Percentiles rank a stretch among this genome's conserved stretches.
Evolutionary conservation across 2,888 invertebrate genomes (phyloP).

Genomic region (Geotrupes spiniger): DNA sequence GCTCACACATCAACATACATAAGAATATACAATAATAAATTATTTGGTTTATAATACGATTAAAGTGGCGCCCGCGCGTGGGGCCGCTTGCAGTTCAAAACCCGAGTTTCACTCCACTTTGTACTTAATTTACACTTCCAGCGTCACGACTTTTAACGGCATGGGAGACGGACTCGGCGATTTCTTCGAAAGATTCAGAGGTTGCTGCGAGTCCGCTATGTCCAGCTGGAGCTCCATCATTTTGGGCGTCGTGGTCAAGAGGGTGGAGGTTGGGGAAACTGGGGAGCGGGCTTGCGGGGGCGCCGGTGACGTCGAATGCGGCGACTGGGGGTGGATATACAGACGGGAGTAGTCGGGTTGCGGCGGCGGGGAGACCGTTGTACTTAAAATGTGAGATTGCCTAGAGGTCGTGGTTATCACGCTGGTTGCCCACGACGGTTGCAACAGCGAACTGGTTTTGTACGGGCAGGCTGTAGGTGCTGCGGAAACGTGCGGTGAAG

Average conservation of each 20-base stretch:
- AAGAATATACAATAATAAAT: slow-evolving; percentile 47
- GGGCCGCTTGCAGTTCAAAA: slow-evolving; percentile 23
- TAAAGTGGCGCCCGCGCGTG: slow-evolving; percentile 47
- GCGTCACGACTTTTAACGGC: slow-evolving; percentile 51
- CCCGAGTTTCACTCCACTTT: slow-evolving; percentile 26
- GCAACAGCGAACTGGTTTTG: slow-evolving; percentile 40
- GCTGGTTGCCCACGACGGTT: slow-evolving; percentile 55
- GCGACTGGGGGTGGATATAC: slow-evolving; percentile 47
- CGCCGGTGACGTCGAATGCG: slow-evolving; percentile 51
- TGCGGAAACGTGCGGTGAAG: slow-evolving; percentile 55
- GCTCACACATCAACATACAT: slow-evolving; percentile 37
- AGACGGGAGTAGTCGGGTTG: slow-evolving; percentile 47
- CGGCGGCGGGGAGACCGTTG: slow-evolving; percentile 44
- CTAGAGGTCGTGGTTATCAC: slow-evolving; percentile 62
- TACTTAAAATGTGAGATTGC: slow-evolving; percentile 39
- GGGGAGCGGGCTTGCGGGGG: slow-evolving; percentile 45
- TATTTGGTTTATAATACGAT: slow-evolving; percentile 52
- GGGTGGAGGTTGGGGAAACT: slow-evolving; percentile 46
- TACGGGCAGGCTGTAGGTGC: slow-evolving; percentile 52
- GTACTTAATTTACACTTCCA: slow-evolving; percentile 44
- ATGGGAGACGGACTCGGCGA: slow-evolving; percentile 74
- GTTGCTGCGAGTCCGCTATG: slow-evolving; percentile 77
- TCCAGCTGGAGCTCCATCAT: slow-evolving; percentile 78
- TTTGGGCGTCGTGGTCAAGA: slow-evolving; percentile 50
- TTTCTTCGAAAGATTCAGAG: slow-evolving; percentile 86